Percentiles rank a stretch among this genome's conserved stretches.
These are phyloP conservation scores for Myrmecobius fasciatus DNA, from an alignment of 2,113 vertebrate genomes.

Conservation along the genomic window DNA sequence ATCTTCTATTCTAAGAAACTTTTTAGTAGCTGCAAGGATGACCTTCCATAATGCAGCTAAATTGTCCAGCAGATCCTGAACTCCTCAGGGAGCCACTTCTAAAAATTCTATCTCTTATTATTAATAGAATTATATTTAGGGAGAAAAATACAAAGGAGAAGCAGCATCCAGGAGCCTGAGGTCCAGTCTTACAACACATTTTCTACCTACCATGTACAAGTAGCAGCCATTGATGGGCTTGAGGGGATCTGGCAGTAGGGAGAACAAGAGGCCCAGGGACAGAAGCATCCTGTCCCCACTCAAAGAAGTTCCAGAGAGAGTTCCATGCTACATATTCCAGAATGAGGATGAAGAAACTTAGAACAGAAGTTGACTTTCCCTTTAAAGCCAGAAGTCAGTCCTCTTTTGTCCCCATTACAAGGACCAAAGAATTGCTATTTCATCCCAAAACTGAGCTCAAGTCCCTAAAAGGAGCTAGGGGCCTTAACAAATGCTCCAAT, in stretches of 20 bases:
- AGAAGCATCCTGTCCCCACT: not conserved
- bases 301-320: not conserved
- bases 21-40: not conserved
- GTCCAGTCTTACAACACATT: not conserved
- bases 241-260: too few relatives aligned
- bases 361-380: not conserved
- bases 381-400: not conserved
- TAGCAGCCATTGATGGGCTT: not conserved
- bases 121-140: not conserved
- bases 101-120: not conserved
- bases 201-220: not conserved
- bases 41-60: not conserved
- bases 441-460: not conserved
- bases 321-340: not conserved
- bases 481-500: not conserved
- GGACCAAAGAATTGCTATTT: not conserved
- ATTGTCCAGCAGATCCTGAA: not conserved
- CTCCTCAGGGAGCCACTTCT: not conserved
- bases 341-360: not conserved
- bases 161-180: not conserved
- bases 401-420: not conserved
- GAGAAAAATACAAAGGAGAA: not conserved
- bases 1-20: not conserved
- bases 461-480: not conserved
- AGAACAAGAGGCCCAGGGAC: not conserved